These are phyloP conservation scores for Pseudomyrmex gracilis DNA, from an alignment of 1,140 invertebrate genomes.

Conservation along the genomic window DNA sequence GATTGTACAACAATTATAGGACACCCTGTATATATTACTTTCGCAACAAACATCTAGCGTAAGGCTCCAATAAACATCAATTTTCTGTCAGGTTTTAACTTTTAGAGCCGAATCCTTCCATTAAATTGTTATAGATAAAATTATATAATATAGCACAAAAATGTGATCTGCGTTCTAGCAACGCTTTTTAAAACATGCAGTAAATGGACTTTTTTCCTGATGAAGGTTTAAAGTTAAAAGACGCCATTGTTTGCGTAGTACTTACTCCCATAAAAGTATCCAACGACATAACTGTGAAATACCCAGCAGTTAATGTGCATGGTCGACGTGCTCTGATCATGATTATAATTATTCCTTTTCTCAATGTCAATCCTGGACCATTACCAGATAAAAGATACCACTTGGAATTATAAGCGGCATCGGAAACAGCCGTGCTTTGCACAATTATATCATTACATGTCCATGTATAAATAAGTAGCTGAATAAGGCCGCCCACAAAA, in stretches of 20 bases:
- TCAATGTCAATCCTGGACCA: slow-evolving; percentile 47
- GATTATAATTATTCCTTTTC: slow-evolving; percentile 42
- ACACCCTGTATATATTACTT: too few relatives aligned
- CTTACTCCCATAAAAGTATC: slow-evolving; percentile 60
- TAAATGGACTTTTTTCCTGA: neutral
- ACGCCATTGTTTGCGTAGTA: neutral
- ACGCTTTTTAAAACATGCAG: slow-evolving; percentile 3
- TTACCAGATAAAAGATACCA: slow-evolving; percentile 62
- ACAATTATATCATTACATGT: slow-evolving; percentile 66
- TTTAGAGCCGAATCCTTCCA: too few relatives aligned
- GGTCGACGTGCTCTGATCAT: slow-evolving; percentile 55
- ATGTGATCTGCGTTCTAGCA: too few relatives aligned
- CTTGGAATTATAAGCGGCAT: slow-evolving; percentile 52
- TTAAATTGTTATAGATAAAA: too few relatives aligned
- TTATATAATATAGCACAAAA: too few relatives aligned
- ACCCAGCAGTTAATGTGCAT: slow-evolving; percentile 63
- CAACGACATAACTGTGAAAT: slow-evolving; percentile 65
- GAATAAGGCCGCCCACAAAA: slow-evolving; percentile 48
- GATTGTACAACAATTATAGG: too few relatives aligned
- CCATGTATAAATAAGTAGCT: slow-evolving; percentile 67
- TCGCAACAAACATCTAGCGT: too few relatives aligned
- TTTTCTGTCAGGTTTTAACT: too few relatives aligned
- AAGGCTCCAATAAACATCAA: too few relatives aligned
- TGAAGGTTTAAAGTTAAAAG: neutral
- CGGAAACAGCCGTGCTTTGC: slow-evolving; percentile 51